These are phyloP conservation scores for Rhizomys pruinosus DNA, from an alignment of 2,113 vertebrate genomes.

Conservation along the genomic window DNA sequence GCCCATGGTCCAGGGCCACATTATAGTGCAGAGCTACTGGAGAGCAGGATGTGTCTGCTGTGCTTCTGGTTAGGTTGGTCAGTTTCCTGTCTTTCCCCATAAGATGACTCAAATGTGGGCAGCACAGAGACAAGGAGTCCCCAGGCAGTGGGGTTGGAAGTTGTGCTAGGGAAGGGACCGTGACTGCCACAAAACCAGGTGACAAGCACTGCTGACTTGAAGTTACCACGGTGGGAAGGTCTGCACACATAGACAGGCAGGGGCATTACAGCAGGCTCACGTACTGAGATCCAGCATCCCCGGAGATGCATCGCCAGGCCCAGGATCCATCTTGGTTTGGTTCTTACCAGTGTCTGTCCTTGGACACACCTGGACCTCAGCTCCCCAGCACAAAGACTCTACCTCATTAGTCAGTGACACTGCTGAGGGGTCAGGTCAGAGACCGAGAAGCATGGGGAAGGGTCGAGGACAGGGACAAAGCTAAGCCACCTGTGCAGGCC, in stretches of 20 bases:
- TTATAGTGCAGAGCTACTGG: not conserved
- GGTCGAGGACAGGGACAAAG: not conserved
- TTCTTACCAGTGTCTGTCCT: fast-evolving
- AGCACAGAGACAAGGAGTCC: not conserved
- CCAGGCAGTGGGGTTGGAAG: not conserved
- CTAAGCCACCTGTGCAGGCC: not conserved
- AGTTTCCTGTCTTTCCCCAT: not conserved
- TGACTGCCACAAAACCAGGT: fast-evolving
- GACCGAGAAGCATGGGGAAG: not conserved
- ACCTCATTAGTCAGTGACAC: not conserved
- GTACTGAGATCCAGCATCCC: not conserved
- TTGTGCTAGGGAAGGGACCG: fast-evolving
- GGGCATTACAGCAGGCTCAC: fast-evolving
- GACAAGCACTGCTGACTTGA: not conserved
- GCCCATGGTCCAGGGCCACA: too few relatives aligned
- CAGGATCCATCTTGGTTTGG: not conserved
- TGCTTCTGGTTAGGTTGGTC: not conserved
- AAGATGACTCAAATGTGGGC: not conserved
- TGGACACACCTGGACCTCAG: not conserved
- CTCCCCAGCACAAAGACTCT: fast-evolving
- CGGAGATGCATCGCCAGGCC: fast-evolving
- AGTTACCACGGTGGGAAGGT: not conserved
- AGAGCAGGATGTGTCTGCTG: fast-evolving
- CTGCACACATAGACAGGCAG: not conserved
- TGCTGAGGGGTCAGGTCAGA: not conserved